Base-by-base conservation (phyloP, 2,113 vertebrate genomes). In the Mesoclemmys tuberculata region DNA sequence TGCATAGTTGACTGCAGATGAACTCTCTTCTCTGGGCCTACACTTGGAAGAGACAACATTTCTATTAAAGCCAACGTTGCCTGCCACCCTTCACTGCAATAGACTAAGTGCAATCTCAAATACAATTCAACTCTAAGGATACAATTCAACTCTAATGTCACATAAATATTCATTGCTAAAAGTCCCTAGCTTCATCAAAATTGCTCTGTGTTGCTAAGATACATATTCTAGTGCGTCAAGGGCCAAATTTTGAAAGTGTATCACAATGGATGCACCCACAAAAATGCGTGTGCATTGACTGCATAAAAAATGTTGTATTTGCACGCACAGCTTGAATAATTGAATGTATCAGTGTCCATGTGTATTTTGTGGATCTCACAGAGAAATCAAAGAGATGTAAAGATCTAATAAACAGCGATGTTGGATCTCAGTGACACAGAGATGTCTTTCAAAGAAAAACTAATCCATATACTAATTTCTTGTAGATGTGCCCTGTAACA, bases 101-200 rank as follows among this genome's bases (percentile, higher is more conserved):
- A 93, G 35, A 91, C 78, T 71, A 86, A 85, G 87, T 84, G 85
- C 41, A 78, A 85, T 80, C 84, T 82, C 54, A 94, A 95, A 85
- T 14, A 44, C 87, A 84, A 44, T 89, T 87, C 61, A 54, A 22
- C 44, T 79, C 38, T 10, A 82, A 48, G 75, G 64, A 91, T 94
- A 14, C 22, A 6, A n/a, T n/a, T n/a, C n/a, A n/a, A n/a, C n/a
- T n/a, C n/a, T n/a, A n/a, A 46, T 74, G 61, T 75, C 31, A 19
- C 4, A 27, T 26, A 93, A 95, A 96, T 92, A 97, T 93, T 96
- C 55, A 95, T 85, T 35, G 80, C 48, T 81, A 46, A 38, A 80
- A 85, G 31, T 52, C 68, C 49, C 92, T 89, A 29, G 87, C 93
- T 95, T 89, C 55, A 49, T 68, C 88, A 61, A 82, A 93, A 93